These are phyloP conservation scores for Chironomus tepperi DNA, from an alignment of 1,140 invertebrate species.

Conservation along the genomic window DNA sequence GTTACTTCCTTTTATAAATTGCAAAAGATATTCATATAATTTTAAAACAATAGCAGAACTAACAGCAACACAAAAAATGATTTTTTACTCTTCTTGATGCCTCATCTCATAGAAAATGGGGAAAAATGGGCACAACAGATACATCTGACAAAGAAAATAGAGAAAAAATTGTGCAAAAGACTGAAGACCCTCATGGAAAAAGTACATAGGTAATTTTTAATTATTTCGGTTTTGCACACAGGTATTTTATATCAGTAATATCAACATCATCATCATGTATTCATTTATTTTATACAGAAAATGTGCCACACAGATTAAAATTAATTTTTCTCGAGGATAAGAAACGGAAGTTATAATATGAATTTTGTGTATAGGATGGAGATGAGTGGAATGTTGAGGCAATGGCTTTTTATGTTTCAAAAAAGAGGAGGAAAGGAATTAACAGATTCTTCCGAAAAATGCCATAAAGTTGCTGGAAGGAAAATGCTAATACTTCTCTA, in stretches of 20 bases:
- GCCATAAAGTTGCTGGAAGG: slow-evolving; percentile 11
- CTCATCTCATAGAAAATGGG: neutral
- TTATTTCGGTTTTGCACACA: neutral
- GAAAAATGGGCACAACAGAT: neutral
- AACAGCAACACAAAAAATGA: too few relatives aligned
- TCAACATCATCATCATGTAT: neutral
- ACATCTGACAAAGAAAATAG: too few relatives aligned
- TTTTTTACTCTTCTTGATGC: too few relatives aligned
- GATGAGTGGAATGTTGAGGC: neutral
- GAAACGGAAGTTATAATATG: neutral
- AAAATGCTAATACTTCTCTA: slow-evolving; percentile 10
- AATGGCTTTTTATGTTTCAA: neutral
- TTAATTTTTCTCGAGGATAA: neutral
- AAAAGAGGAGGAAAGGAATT: neutral
- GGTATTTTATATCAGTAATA: neutral
- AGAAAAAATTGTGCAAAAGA: too few relatives aligned
- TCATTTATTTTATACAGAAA: neutral
- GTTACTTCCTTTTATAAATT: too few relatives aligned
- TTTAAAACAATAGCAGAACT: too few relatives aligned
- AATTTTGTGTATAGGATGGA: neutral
- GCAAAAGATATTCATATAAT: too few relatives aligned
- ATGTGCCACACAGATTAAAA: slow-evolving; percentile 8
- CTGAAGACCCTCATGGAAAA: slow-evolving; percentile 2
- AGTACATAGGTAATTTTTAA: slow-evolving; percentile 22
- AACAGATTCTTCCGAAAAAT: slow-evolving; percentile 15